Conservation (phyloP, 2,113 vertebrate species). For the Brienomyrus brachyistius region DNA sequence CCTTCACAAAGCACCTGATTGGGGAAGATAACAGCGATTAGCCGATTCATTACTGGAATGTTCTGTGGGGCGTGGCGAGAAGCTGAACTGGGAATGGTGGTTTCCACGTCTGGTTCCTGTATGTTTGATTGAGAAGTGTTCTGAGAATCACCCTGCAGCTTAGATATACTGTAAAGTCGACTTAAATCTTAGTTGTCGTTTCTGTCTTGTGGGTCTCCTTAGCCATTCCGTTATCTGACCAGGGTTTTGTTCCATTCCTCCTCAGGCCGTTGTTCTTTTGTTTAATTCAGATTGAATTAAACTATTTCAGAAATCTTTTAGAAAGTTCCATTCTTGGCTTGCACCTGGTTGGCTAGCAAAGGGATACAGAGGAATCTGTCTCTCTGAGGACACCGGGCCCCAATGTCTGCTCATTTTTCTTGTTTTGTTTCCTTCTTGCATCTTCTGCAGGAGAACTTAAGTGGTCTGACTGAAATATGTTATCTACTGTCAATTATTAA, state of each 20-base stretch:
- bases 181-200: neutral
- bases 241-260: neutral
- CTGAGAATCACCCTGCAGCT: neutral
- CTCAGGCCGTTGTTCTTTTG: neutral
- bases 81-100: neutral
- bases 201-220: neutral
- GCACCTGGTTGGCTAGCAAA: neutral
- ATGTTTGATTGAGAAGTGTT: neutral
- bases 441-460: neutral
- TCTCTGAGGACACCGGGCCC: neutral
- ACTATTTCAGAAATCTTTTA: neutral
- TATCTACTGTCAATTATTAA: constrained; percentile 11
- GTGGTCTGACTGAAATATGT: neutral
- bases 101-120: neutral
- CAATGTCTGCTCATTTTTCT: neutral
- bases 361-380: neutral
- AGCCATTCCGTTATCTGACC: neutral
- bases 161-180: neutral
- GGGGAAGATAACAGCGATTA: neutral
- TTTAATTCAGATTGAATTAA: neutral
- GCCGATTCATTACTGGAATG: neutral
- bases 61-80: neutral
- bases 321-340: neutral
- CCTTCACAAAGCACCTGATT: neutral
- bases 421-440: neutral